Evolutionary conservation across 2,888 invertebrate species (phyloP), one percentile per base, ranked within the genome.

Genomic region (Lasioglossum marginatum): DNA sequence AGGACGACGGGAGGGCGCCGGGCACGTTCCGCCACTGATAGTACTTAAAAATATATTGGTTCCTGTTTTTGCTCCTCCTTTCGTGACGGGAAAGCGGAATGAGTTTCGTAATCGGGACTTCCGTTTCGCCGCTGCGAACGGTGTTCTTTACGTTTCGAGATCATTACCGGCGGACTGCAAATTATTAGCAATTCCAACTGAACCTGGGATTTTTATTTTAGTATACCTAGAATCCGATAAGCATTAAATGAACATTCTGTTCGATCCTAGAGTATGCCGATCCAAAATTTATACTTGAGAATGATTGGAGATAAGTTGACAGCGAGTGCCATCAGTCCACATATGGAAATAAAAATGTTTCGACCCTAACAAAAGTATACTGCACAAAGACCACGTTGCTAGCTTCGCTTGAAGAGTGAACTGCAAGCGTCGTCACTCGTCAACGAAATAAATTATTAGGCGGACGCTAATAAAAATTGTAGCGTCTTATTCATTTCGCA

Each of bases 1-100:
- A 14, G 27, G 34, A 43, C 1, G 16, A 72, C 34, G 48, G n/a
- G n/a, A 52, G n/a, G 48, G 52, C n/a, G 57, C n/a, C n/a, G 19
- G 83, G 40, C 86, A 85, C 84, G 84, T 77, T 84, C 77, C 73
- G 14, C 12, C 66, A 73, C 27, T 66, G 83, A 85, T 83, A 85
- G 70, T 31, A 48, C 68, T 83, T 74, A 70, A 83, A 71, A 83
- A 83, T 83, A 68, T 72, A 84, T 84, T 23, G 72, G 66, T 77
- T 72, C 27, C 80, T 60, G 45, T 34, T 45, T 27, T 66, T n/a
- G 10, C 52, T 57, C 52, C 34, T 48, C 8, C 37, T 27, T 43
- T 31, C 34, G 57, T 34, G 19, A 27, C n/a, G n/a, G 34, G 4
- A n/a, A 19, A 19, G n/a, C 14, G 60, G 31, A 31, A 52, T 6